Conservation (phyloP, 2,888 invertebrate species). For the Oligia strigilis region DNA sequence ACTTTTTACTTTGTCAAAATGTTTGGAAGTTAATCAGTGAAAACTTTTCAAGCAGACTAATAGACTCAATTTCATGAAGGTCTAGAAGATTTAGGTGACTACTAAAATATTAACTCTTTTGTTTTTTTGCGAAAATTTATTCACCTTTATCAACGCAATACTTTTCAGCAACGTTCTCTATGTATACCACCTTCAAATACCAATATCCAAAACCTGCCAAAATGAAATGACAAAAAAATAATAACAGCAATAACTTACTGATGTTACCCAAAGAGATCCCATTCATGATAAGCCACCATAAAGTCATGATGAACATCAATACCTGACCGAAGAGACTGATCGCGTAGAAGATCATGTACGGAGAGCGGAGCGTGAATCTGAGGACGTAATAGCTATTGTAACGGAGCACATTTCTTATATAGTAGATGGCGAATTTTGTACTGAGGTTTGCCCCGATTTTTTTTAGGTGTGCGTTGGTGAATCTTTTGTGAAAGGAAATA, state of each 20-base stretch:
- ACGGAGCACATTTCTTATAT: slow-evolving; percentile 23
- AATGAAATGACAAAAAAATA: not conserved
- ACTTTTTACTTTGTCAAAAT: not conserved
- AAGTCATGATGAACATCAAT: slow-evolving; percentile 69
- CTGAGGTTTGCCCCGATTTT: not conserved
- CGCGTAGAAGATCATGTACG: slow-evolving; percentile 72
- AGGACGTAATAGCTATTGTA: slow-evolving; percentile 36
- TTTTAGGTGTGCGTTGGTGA: not conserved
- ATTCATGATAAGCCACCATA: slow-evolving; percentile 69
- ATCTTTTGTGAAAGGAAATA: not conserved
- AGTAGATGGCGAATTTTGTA: not conserved
- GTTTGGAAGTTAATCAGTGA: not conserved
- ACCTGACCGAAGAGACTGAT: slow-evolving; percentile 74
- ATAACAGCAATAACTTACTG: slow-evolving; percentile 69
- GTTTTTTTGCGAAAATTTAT: not conserved
- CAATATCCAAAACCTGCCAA: slow-evolving; percentile 2
- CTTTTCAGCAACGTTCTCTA: not conserved
- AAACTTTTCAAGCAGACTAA: not conserved
- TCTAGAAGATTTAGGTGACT: not conserved
- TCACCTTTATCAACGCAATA: not conserved
- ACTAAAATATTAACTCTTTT: not conserved
- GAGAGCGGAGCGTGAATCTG: slow-evolving; percentile 73
- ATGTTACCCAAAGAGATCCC: slow-evolving; percentile 71
- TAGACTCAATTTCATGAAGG: too few species aligned
- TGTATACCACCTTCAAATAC: not conserved